Base-by-base conservation (phyloP, 2,797 vertebrate species). In the Decapterus maruadsi region DNA sequence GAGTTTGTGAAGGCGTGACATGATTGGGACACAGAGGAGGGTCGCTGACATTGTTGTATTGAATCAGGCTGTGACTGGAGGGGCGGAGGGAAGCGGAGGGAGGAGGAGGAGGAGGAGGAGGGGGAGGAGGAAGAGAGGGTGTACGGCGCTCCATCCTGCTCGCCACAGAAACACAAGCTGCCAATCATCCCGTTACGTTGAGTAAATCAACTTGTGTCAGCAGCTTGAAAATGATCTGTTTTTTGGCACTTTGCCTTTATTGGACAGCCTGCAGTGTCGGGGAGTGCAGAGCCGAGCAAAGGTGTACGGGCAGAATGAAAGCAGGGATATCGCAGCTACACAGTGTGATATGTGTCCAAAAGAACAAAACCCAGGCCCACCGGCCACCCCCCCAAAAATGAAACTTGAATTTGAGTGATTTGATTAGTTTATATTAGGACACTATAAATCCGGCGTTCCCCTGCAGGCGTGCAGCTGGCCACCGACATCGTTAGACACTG, bases 1-100 rank as follows among this genome's bases (percentile, higher is more conserved):
- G 78, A 81, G 86, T 64, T 58, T 78, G 76, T 79, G 69, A 86
- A 86, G 82, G 79, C 73, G 16, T 86, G 82, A 90, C 88, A 76
- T 84, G 78, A 79, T 54, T 45, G 63, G 74, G 86, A 81, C 78
- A 74, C 79, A 80, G 62, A 85, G 56, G 68, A 86, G 78, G 51
- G 75, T 71, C 58, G 55, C 68, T 42, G 74, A 76, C 81, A 70
- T 91, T 93, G 87, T 92, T 88, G 66, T 57, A 7, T 53, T 72
- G 78, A 85, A 89, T 89, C 77, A 74, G 68, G 53, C 87, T 78
- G 81, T 86, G 78, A 82, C 40, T 34, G 31, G 31, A 6, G 31
- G 31, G 31, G 31, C 4, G 31, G 31, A 34, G 31, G 31, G 31
- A 34, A 6, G 31, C 3, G 31, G 31, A 1, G 76, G 76, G 68